Base-by-base conservation (phyloP, 2,888 invertebrate genomes). In the Agonopterix subpropinquella region DNA sequence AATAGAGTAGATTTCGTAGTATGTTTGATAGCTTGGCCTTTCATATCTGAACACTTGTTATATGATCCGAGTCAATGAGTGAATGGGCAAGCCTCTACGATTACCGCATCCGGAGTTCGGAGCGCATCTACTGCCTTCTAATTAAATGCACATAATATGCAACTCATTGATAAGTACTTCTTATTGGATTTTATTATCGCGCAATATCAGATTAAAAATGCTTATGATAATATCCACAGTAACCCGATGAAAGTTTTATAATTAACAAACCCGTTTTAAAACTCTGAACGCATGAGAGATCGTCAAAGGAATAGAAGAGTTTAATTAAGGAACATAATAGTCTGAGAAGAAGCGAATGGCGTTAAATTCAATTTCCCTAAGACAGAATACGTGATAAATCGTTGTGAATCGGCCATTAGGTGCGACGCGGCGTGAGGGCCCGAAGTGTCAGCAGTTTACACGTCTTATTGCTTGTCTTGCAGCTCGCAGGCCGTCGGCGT, bases 351-450 rank as follows among this genome's bases (percentile, higher is more conserved):
- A 67, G 71, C 67, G 74, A 78, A 75, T 70, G 73, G 70, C 69
- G 74, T 70, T 68, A 74, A 77, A 77, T 79, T 80, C 77, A 82
- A 81, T 85, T 83, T 81, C 76, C 74, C 67, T 75, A 72, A 71
- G 77, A 73, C 70, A 67, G 72, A 75, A 78, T 79, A 80, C 78
- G 85, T 83, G 80, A 85, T 86, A 83, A 82, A 85, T 85, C 78
- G 81, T 77, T 73, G 69, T 65, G 77, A 77, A 82, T 78, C 78
- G 80, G 72, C 77, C 76, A 80, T 83, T 81, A 84, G 76, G 76
- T 72, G 74, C 72, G 74, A 77, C 75, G 73, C 71, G 73, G 77
- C 79, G 80, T 78, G 73, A 84, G 81, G 79, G 80, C 73, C 65
- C 59, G 67, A 59, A 70, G 72, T 73, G 72, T 77, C 74, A 76